These are phyloP conservation scores for Bovichtus diacanthus DNA, from an alignment of 2,797 vertebrate genomes.

Conservation along the genomic window DNA sequence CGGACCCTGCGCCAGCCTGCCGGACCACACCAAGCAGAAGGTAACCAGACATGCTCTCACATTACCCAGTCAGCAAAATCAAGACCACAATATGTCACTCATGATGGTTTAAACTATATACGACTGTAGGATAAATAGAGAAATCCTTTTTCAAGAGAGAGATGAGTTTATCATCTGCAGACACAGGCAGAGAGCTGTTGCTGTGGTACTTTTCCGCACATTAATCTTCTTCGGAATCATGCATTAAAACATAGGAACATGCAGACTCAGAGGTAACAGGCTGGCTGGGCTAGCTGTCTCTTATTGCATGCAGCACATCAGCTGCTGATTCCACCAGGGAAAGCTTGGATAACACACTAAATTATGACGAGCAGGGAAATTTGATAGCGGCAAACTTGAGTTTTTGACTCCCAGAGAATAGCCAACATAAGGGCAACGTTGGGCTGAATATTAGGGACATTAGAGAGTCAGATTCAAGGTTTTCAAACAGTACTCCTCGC, in stretches of 20 bases:
- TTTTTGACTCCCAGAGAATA: not conserved
- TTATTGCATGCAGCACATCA: not conserved
- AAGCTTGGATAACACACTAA: not conserved
- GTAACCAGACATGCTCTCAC: slow-evolving; percentile 68
- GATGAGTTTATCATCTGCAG: not conserved
- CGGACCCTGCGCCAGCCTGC: slow-evolving; percentile 87
- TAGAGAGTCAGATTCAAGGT: not conserved
- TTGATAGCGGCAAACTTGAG: too few relatives aligned
- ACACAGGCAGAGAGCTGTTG: not conserved
- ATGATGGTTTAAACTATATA: not conserved
- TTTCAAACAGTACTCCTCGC: not conserved
- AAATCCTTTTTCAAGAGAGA: too few relatives aligned
- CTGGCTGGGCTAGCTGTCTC: not conserved
- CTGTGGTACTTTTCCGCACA: not conserved
- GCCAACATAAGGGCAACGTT: not conserved
- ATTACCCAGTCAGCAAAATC: not conserved
- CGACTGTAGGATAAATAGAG: too few relatives aligned
- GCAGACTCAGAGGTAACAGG: not conserved
- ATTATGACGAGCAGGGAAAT: not conserved
- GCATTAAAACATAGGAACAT: not conserved
- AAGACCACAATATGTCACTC: not conserved
- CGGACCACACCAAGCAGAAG: slow-evolving; percentile 95
- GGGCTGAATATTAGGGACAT: not conserved
- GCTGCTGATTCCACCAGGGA: not conserved
- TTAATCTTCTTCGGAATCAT: not conserved